phyloP scores from a whole-genome alignment of 2,113 vertebrate genomes.

The Heptranchias perlo region DNA sequence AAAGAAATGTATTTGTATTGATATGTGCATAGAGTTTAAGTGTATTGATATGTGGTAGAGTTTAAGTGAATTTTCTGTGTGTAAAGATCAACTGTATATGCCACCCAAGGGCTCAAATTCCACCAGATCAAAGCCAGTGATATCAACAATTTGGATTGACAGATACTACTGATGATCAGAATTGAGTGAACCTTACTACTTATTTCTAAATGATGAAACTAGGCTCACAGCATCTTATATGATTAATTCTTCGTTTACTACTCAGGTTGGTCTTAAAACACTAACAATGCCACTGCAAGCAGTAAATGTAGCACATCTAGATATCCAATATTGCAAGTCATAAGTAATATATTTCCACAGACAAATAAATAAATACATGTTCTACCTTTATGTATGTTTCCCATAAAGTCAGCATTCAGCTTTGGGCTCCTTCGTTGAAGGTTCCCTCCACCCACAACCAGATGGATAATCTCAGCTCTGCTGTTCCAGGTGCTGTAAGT shows the following conservation, averaged over 20 bases:
- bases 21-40: too few relatives aligned
- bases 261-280: too few relatives aligned
- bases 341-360: neutral
- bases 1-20: too few relatives aligned
- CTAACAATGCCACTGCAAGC: neutral
- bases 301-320: neutral
- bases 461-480: neutral
- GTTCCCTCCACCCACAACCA: neutral
- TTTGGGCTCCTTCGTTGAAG: neutral
- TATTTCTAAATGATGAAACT: too few relatives aligned
- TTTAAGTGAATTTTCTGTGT: too few relatives aligned
- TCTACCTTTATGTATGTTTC: neutral
- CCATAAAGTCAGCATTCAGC: neutral
- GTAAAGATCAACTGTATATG: too few relatives aligned
- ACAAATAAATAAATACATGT: neutral
- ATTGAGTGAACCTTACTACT: too few relatives aligned
- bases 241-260: too few relatives aligned
- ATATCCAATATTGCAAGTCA: neutral
- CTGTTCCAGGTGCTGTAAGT: neutral
- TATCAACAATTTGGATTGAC: neutral
- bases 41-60: too few relatives aligned
- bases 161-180: too few relatives aligned
- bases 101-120: neutral
- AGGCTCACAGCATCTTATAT: too few relatives aligned
- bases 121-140: slow-evolving; percentile 29